phyloP scores from a whole-genome alignment of 2,888 invertebrate genomes.

The Cremastinae sp. region DNA sequence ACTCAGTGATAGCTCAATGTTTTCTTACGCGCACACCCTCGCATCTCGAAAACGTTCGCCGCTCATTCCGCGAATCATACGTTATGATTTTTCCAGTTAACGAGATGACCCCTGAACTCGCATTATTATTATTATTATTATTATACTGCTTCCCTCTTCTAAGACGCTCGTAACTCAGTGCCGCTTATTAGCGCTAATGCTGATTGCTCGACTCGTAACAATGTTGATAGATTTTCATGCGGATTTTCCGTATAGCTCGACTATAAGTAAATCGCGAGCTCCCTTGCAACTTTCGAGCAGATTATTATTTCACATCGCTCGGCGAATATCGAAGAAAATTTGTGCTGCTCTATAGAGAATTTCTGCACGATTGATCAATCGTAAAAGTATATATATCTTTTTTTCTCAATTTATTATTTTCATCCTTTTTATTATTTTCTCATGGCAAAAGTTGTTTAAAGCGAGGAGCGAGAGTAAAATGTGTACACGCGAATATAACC shows the following conservation, averaged over 20 bases:
- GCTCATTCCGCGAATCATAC: constrained; percentile 12
- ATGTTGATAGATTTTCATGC: constrained; percentile 22
- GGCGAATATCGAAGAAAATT: background rate
- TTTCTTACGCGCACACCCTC: constrained; percentile 12
- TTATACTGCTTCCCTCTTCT: background rate
- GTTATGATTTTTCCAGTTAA: constrained; percentile 33
- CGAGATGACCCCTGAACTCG: constrained; percentile 8
- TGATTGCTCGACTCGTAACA: constrained; percentile 12
- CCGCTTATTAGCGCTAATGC: background rate
- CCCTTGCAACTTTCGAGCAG: background rate
- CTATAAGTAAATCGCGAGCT: background rate
- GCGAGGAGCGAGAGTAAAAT: no score
- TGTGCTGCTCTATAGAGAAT: background rate
- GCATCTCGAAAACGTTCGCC: constrained; percentile 8
- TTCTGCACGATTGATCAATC: background rate
- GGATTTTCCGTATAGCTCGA: background rate
- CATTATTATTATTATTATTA: background rate
- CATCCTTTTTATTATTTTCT: background rate
- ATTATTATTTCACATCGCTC: background rate
- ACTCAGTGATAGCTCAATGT: constrained; percentile 14
- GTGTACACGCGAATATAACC: no score
- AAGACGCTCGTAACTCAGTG: constrained; percentile 5
- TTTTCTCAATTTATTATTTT: background rate
- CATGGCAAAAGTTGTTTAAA: no score
- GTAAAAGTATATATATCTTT: background rate